Evolutionary conservation across 2,888 invertebrate genomes (phyloP).

Genomic region (Ceriagrion tenellum): DNA sequence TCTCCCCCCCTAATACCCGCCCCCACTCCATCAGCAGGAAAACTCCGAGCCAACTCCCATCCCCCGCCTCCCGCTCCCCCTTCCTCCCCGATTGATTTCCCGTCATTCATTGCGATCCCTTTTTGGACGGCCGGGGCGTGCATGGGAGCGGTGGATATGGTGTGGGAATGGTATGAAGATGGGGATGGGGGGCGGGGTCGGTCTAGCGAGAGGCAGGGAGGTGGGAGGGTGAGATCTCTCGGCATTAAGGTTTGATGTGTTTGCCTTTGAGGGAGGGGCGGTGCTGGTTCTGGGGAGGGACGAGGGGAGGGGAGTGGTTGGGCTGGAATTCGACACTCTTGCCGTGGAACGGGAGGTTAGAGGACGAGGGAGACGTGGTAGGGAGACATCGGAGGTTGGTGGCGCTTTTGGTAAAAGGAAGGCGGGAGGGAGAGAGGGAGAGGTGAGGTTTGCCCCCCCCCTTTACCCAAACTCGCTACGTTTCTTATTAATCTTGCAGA

Average conservation of each 20-base stretch:
- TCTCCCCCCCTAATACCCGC: background rate
- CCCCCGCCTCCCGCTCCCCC: background rate
- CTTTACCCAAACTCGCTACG: background rate
- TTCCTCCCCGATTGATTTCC: slow-evolving; percentile 54
- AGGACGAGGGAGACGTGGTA: background rate
- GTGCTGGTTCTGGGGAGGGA: background rate
- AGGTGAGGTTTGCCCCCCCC: background rate
- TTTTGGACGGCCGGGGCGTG: background rate
- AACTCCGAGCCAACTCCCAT: background rate
- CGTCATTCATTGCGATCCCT: slow-evolving; percentile 60
- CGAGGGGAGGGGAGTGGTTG: background rate
- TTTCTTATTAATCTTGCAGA: slow-evolving; percentile 58
- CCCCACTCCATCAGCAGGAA: background rate
- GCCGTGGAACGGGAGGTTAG: background rate
- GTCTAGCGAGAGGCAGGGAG: background rate
- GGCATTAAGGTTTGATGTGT: slow-evolving; percentile 64
- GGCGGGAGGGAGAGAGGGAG: no score
- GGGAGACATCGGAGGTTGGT: background rate
- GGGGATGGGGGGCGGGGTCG: background rate
- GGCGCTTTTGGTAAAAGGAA: background rate
- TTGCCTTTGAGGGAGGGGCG: background rate
- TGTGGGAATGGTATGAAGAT: background rate
- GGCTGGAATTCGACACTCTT: slow-evolving; percentile 1
- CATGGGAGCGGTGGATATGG: background rate
- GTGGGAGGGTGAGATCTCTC: background rate